A percentile compares a stretch with the other conserved stretches of the same genome.
Evolutionary conservation across 2,888 invertebrate genomes (phyloP).

Genomic region (Atethmia centrago): DNA sequence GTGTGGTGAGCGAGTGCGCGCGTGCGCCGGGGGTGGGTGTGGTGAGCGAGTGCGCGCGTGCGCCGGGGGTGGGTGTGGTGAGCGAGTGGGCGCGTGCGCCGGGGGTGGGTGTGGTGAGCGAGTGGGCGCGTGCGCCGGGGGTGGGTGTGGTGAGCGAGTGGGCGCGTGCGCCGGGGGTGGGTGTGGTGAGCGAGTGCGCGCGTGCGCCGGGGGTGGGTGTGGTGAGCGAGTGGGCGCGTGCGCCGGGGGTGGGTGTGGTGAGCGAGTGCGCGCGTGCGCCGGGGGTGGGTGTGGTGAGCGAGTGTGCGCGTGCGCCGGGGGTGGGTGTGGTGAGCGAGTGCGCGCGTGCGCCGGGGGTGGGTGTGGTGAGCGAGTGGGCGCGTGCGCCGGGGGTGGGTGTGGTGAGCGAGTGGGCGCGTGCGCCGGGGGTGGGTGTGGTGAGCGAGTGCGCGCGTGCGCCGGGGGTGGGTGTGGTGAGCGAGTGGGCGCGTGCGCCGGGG

Average conservation of each 20-base stretch:
- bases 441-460: too few relatives aligned
- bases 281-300: slow-evolving; percentile 70
- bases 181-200: not conserved
- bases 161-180: slow-evolving; percentile 88
- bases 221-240: too few relatives aligned
- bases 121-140: slow-evolving; percentile 80
- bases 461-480: not conserved
- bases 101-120: not conserved
- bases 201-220: slow-evolving; percentile 81
- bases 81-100: too few relatives aligned
- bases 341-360: slow-evolving; percentile 80
- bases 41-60: slow-evolving; percentile 77
- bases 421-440: slow-evolving; percentile 66
- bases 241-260: slow-evolving; percentile 12
- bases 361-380: too few relatives aligned
- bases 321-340: not conserved
- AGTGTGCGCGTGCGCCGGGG: slow-evolving; percentile 90
- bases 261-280: slow-evolving; percentile 76
- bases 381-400: slow-evolving; percentile 85
- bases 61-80: slow-evolving; percentile 66
- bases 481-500: slow-evolving; percentile 80
- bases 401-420: slow-evolving; percentile 77
- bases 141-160: too few relatives aligned
- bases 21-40: slow-evolving; percentile 85
- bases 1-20: too few relatives aligned